Evolutionary conservation across 37 sponge, comb jelly and placozoan genomes (phyloP), one percentile per base, ranked within the genome.

Genomic region (Haliclona indistincta): DNA sequence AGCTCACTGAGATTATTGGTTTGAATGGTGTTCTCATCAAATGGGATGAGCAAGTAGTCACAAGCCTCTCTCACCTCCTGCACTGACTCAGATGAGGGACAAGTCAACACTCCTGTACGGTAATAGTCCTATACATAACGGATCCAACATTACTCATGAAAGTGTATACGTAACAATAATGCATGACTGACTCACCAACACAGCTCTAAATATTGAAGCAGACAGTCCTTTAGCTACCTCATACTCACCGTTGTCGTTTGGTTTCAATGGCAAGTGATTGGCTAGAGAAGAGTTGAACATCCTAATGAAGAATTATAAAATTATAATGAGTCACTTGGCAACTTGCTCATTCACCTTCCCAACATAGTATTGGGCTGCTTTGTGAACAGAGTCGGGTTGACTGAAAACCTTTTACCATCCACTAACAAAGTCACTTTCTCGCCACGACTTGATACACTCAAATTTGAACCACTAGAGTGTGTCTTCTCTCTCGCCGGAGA

Each of bases 41-140:
- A 97, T 28, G 98, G 98, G 47, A 97, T 88, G 64, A 97, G 82
- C 53, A 97, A 76, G 74, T 95, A 97, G 63, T 97, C 95, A 81
- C 98, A 97, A 0, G 95, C 86, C 45, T 97, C 95, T 65, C 78
- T 84, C 68, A 97, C 73, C 56, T 97, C 88, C 32, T 74, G 75
- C 7, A 88, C 64, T 22, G 86, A 85, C 66, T 94, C 80, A 32
- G 86, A 81, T 37, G 86, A 54, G 23, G 98, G 95, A 42, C 92
- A 88, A 11, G 55, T 56, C 33, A 97, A 81, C 8, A 68, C 43
- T 0, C 95, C 95, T 65, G 25, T 61, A 40, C 71, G 69, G 81
- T 94, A 97, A 74, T 86, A 97, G 26, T 89, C 91, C 87, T 86
- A 29, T 10, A 51, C 45, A 36, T 38, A 75, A 38, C 38, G 54